Percentiles rank a stretch among this genome's conserved stretches.
phyloP scores from a whole-genome alignment of 1,140 invertebrate species.

The Leptinotarsa lineolata region DNA sequence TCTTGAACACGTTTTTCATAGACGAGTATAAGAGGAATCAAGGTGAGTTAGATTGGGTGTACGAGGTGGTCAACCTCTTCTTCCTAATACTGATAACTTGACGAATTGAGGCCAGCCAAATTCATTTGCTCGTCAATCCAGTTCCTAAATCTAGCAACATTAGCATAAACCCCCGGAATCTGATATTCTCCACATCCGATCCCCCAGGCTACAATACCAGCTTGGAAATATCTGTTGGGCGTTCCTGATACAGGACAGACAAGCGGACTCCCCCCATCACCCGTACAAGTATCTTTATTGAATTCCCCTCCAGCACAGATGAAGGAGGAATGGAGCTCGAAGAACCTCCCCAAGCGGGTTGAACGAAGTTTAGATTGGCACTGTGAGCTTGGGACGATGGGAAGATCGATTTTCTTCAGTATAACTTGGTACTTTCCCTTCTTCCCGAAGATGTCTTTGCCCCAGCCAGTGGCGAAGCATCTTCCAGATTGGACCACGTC shows the following conservation, averaged over 20 bases:
- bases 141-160: conserved; percentile 46
- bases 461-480: conserved; percentile 68
- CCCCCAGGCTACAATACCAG: conserved; percentile 61
- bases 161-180: conserved; percentile 58
- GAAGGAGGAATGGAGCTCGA: conserved; percentile 70
- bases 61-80: too few relatives aligned
- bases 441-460: conserved; percentile 64
- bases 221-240: conserved; percentile 56
- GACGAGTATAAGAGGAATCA: too few relatives aligned
- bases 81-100: conserved; percentile 30
- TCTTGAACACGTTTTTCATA: too few relatives aligned
- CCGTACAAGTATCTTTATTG: conserved; percentile 71
- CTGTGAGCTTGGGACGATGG: conserved; percentile 60
- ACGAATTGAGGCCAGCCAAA: conserved; percentile 32
- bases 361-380: conserved; percentile 64
- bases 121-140: conserved; percentile 51
- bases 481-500: conserved; percentile 49
- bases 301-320: conserved; percentile 75
- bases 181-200: conserved; percentile 61
- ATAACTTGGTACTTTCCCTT: conserved; percentile 69
- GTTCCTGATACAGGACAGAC: conserved; percentile 58
- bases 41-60: too few relatives aligned
- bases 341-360: conserved; percentile 66
- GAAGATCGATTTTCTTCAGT: conserved; percentile 71
- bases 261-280: conserved; percentile 63